phyloP scores from a whole-genome alignment of 2,888 invertebrate species.

The Gymnocheta viridis region DNA sequence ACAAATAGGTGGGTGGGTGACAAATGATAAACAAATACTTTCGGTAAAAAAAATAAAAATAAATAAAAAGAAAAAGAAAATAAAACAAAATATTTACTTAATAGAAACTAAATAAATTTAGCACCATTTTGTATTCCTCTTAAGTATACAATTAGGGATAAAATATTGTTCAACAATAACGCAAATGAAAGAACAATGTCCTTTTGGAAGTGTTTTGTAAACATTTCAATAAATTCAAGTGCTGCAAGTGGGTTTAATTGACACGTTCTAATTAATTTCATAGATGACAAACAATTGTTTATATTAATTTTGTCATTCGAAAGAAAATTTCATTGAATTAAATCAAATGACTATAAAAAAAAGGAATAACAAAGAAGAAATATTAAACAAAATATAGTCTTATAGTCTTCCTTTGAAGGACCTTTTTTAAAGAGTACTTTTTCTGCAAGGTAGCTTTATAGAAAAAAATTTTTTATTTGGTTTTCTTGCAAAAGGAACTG shows the following conservation, averaged over 20 bases:
- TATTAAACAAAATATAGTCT: too few relatives aligned
- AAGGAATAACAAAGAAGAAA: too few relatives aligned
- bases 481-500: too few relatives aligned
- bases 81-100: background rate
- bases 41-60: background rate
- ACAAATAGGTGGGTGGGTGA: background rate
- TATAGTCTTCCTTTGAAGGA: too few relatives aligned
- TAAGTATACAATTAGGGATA: background rate
- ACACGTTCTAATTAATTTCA: constrained; percentile 4
- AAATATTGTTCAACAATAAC: background rate
- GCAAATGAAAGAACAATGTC: background rate
- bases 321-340: too few relatives aligned
- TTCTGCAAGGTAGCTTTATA: too few relatives aligned
- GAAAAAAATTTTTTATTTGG: too few relatives aligned
- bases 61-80: background rate
- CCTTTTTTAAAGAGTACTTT: background rate
- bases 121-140: background rate
- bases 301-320: too few relatives aligned
- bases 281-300: background rate
- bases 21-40: constrained; percentile 41
- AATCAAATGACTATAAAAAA: too few relatives aligned
- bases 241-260: background rate
- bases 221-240: background rate
- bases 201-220: background rate
- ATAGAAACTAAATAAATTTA: background rate